These are phyloP conservation scores for Bubo bubo DNA, from an alignment of 2,113 vertebrate genomes.

Conservation along the genomic window DNA sequence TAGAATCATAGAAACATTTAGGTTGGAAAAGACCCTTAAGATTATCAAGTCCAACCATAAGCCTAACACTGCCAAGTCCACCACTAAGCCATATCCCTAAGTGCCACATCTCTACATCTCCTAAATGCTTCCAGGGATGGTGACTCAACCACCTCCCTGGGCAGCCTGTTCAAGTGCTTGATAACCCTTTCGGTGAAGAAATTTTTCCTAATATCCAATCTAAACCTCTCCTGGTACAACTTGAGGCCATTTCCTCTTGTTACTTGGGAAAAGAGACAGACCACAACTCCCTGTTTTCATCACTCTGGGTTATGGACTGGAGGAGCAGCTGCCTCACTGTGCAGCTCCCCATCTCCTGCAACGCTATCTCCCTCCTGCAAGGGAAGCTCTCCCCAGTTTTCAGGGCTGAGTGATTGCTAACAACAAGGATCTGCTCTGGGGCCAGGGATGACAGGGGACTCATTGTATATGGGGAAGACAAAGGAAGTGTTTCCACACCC, in stretches of 20 bases:
- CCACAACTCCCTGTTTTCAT: neutral
- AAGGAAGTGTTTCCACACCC: neutral
- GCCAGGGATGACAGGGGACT: neutral
- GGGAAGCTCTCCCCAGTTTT: neutral
- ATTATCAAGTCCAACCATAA: neutral
- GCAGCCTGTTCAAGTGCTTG: neutral
- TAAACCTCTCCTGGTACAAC: neutral
- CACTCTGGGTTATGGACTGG: no score
- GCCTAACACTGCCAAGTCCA: neutral
- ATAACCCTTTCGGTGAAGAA: neutral
- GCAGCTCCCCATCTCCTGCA: neutral
- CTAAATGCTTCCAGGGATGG: neutral
- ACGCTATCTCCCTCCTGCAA: neutral
- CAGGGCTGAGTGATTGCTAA: neutral
- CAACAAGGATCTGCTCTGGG: neutral
- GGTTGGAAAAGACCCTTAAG: neutral
- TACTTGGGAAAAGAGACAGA: neutral
- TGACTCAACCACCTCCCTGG: neutral
- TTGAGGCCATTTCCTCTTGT: neutral
- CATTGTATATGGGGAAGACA: neutral
- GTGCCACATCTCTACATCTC: fast-evolving
- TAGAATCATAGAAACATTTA: neutral
- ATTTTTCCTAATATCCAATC: neutral
- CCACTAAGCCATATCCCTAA: neutral
- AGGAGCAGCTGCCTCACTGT: neutral